phyloP scores from a whole-genome alignment of 2,797 vertebrate species.

The Hypotaenidia philippensis region DNA sequence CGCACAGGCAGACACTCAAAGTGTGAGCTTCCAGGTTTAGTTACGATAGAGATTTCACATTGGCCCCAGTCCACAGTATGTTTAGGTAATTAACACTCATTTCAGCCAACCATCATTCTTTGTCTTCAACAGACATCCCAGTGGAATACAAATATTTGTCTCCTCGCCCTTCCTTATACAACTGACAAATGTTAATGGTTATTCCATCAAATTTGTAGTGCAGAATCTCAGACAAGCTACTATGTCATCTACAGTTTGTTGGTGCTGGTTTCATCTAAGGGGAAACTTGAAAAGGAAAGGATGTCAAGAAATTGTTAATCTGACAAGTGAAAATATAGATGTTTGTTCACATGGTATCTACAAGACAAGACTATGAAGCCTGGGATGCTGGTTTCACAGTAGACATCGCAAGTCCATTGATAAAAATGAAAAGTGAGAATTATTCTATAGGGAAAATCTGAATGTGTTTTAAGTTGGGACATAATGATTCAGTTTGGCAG shows the following conservation, averaged over 20 bases:
- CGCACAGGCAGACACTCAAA: background rate
- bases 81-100: slow-evolving; percentile 36
- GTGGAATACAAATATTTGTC: slow-evolving; percentile 16
- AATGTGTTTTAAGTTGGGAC: background rate
- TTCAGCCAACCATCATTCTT: slow-evolving; percentile 29
- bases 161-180: background rate
- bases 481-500: background rate
- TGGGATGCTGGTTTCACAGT: background rate
- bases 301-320: background rate
- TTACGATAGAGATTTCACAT: background rate
- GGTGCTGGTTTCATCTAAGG: background rate
- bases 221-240: background rate
- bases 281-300: background rate
- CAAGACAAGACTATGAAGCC: background rate
- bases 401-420: background rate
- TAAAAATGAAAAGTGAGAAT: background rate
- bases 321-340: background rate
- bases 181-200: background rate
- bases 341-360: background rate
- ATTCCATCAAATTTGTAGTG: background rate
- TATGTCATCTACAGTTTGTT: background rate
- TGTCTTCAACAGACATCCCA: slow-evolving; percentile 39
- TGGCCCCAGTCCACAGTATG: background rate
- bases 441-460: background rate
- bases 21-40: background rate